phyloP scores from a whole-genome alignment of 2,797 vertebrate species.

The Neopelma chrysocephalum region DNA sequence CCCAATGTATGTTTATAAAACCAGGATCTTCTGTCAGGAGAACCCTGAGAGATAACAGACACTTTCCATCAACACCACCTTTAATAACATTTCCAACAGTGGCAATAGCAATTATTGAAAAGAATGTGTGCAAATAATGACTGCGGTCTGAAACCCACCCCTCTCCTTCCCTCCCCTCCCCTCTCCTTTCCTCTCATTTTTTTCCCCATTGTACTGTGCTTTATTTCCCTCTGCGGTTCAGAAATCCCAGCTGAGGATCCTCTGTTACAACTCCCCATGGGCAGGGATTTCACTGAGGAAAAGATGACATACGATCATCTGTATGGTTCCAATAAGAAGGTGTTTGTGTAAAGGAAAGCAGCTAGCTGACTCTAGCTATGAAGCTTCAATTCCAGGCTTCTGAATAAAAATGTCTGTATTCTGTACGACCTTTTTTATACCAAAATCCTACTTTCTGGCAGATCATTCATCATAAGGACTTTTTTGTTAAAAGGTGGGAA shows the following conservation, averaged over 20 bases:
- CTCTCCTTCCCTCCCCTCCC: no score
- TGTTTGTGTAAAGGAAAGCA: not conserved
- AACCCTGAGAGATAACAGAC: not conserved
- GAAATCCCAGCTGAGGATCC: not conserved
- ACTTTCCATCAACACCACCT: not conserved
- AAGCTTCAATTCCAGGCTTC: not conserved
- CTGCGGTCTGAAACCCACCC: not conserved
- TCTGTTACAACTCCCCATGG: not conserved
- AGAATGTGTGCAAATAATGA: not conserved
- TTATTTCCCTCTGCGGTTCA: not conserved
- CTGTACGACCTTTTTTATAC: not conserved
- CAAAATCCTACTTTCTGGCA: not conserved
- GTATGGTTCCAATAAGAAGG: not conserved
- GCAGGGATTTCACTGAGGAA: not conserved
- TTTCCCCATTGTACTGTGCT: not conserved
- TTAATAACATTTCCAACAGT: not conserved
- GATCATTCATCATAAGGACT: slow-evolving; percentile 6
- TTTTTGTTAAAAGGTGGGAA: slow-evolving; percentile 14
- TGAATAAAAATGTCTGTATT: not conserved
- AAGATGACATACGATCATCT: not conserved
- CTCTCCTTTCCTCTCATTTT: not conserved
- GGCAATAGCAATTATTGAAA: not conserved
- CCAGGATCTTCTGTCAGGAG: not conserved
- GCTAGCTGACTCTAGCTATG: not conserved
- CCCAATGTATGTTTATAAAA: not conserved